Evolutionary conservation across 2,797 vertebrate species (phyloP).

Genomic region (Octomys mimax): DNA sequence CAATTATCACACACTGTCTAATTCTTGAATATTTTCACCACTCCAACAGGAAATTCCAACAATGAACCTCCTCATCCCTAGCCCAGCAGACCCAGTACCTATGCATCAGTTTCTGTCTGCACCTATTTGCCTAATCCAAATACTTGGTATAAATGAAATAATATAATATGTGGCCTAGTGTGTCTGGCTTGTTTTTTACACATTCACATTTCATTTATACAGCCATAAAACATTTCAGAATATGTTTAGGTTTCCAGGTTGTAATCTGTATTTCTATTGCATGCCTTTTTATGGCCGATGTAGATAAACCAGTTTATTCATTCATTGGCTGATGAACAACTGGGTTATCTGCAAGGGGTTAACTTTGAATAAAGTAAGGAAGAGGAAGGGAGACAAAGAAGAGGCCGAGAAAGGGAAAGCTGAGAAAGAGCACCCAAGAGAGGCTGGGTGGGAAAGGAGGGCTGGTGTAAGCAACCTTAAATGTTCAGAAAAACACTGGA

Average conservation of each 20-base stretch:
- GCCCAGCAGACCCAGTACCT: not conserved
- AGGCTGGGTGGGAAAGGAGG: not conserved
- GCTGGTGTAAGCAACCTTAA: not conserved
- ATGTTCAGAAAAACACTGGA: not conserved
- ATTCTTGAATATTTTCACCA: not conserved
- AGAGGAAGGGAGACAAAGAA: not conserved
- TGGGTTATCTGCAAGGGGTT: not conserved
- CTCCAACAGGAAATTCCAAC: not conserved
- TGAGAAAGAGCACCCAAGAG: not conserved
- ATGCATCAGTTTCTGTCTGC: not conserved
- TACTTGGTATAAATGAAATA: not conserved
- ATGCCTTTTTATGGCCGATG: not conserved
- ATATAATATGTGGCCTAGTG: not conserved
- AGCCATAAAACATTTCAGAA: not conserved
- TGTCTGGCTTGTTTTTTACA: not conserved
- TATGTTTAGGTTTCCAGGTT: not conserved
- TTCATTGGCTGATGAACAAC: not conserved
- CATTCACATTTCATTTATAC: not conserved
- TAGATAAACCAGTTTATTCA: not conserved
- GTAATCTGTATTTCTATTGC: not conserved
- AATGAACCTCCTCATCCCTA: not conserved
- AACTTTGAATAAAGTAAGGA: not conserved
- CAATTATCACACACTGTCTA: not conserved
- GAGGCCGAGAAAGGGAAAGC: not conserved
- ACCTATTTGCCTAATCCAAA: not conserved